Base-by-base conservation (phyloP, 2,888 invertebrate species). In the Oligia fasciuncula region DNA sequence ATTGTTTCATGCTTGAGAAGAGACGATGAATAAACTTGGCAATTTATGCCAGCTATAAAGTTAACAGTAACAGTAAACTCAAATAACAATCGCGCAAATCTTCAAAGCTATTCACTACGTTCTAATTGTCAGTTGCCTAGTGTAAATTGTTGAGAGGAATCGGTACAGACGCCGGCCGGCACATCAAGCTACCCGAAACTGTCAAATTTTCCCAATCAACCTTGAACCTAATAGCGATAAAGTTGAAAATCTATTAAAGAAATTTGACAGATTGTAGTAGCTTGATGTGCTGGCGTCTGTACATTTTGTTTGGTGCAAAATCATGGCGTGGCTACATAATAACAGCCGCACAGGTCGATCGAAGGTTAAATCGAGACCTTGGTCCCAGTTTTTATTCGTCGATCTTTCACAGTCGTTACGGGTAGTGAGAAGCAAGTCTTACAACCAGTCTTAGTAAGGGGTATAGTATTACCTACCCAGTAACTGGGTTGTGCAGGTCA, bases 1-100 rank as follows among this genome's bases (percentile, higher is more conserved):
- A 95, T 95, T 95, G 95, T 95, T 95, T 93, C 94, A 94, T 94
- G 94, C 91, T 94, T 91, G 93, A 92, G 84, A 90, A 91, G 90
- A 89, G 92, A 91, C 93, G 91, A 93, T 93, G 95, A 95, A 95
- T 95, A 95, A 94, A 93, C 92, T 92, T 90, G 87, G 88, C 92
- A 93, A 93, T 95, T 95, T 95, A 95, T 94, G 92, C 89, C 84
- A 89, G 91, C 91, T 92, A 92, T 95, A 94, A 95, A 94, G 88
- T 91, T 90, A 91, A 92, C 91, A 87, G 91, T 92, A 88, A 91
- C 89, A 90, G 88, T 92, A 91, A 92, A 93, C 85, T 91, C 86
- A 77, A 88, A 90, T 91, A 93, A 92, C 92, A 93, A 91, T 91
- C 88, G 87, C 86, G 91, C 91, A 92, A 93, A 91, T 92, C 90